Percentiles rank a stretch among this genome's conserved stretches.
Conservation (phyloP, 2,888 invertebrate species). For the Augiades crinisus region DNA sequence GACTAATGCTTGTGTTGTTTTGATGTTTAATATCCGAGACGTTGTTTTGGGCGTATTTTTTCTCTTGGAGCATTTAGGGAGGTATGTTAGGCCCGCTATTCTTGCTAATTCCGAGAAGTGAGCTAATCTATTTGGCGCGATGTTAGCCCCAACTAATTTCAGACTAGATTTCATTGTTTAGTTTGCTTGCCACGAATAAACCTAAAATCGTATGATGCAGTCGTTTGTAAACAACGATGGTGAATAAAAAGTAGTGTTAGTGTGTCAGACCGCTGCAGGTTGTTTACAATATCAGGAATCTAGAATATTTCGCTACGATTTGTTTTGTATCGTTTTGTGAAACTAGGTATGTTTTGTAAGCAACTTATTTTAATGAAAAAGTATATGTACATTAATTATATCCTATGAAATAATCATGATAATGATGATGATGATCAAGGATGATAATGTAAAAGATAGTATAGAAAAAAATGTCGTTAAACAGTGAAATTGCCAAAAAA, state of each 20-base stretch:
- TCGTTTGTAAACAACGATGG: background rate
- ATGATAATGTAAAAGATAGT: too few relatives aligned
- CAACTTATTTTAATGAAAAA: too few relatives aligned
- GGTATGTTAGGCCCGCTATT: background rate
- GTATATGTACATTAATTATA: too few relatives aligned
- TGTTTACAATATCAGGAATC: background rate
- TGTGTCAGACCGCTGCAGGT: background rate
- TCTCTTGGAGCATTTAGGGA: background rate
- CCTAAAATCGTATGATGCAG: background rate
- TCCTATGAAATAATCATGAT: too few relatives aligned
- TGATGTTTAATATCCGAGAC: background rate
- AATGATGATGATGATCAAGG: too few relatives aligned
- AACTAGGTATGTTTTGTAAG: too few relatives aligned
- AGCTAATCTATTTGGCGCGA: background rate
- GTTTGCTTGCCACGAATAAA: background rate
- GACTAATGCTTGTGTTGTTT: slow-evolving; percentile 30
- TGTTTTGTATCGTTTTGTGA: background rate
- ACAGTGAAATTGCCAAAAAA: too few relatives aligned
- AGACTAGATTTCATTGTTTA: background rate
- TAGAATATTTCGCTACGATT: background rate
- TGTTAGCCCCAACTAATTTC: background rate
- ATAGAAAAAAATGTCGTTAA: too few relatives aligned
- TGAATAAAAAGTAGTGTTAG: background rate
- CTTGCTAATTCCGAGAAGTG: background rate
- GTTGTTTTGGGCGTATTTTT: background rate